Evolutionary conservation across 2,888 invertebrate species (phyloP), one percentile per base, ranked within the genome.

Genomic region (Serripes groenlandicus): DNA sequence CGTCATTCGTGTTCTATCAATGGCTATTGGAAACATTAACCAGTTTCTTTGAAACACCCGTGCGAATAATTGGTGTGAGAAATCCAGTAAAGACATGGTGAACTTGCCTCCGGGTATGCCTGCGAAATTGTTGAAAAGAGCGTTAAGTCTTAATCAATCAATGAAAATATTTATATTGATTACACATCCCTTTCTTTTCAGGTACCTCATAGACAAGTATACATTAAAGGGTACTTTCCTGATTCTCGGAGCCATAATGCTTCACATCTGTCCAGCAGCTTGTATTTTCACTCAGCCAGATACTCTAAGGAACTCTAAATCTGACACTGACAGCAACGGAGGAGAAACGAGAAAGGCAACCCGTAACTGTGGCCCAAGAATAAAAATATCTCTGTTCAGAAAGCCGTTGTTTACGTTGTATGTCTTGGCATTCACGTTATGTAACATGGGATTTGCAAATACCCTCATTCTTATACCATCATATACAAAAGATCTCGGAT

Each of bases 361-460:
- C 49, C n/a, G 15, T 4, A 34, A 0, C 7, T 30, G 62, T 11
- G 21, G 15, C 15, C 62, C 62, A 18, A 34, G 34, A 58, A 62
- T 81, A 37, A 81, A 75, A 28, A 83, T 77, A 68, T 73, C 72
- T 28, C 66, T 88, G 18, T 87, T 88, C 32, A 77, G 72, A 73
- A 85, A 81, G 69, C 82, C 82, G 11, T 52, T 78, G 32, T 97
- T 97, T 92, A 96, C 97, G 7, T 95, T 97, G 87, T 96, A 97
- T 94, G 96, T 96, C 81, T 95, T 96, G 1, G 97, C 97, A 0
- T 97, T 97, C 15, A 96, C 96, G 0, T 95, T 97, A 2, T 97
- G 97, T 96, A 97, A 97, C 0, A 96, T 97, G 28, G 97, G 97
- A 18, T 97, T 97, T 3, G 97, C 97, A 0, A 97, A 97, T 93